These are phyloP conservation scores for Drosophila tropicalis DNA, from an alignment of 1,140 invertebrate genomes.

Conservation along the genomic window DNA sequence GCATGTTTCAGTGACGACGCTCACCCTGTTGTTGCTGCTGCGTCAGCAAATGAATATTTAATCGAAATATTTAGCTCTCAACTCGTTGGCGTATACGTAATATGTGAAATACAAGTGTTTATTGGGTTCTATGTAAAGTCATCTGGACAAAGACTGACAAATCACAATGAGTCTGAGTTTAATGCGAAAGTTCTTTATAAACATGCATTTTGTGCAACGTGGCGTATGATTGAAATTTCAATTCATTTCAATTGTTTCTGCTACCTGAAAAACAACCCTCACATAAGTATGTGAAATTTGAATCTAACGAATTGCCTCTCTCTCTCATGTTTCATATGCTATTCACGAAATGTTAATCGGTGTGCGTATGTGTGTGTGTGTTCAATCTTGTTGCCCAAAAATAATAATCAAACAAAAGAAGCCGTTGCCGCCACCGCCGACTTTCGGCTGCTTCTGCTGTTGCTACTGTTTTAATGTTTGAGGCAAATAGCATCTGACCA, in stretches of 20 bases:
- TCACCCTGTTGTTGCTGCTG: constrained; percentile 35
- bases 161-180: neutral
- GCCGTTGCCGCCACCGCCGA: constrained; percentile 23
- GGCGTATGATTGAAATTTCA: neutral
- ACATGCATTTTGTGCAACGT: neutral
- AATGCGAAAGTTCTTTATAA: neutral
- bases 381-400: constrained; percentile 53
- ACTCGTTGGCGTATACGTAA: constrained; percentile 45
- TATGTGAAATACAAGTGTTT: constrained; percentile 46
- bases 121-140: constrained; percentile 14
- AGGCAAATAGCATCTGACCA: constrained; percentile 18
- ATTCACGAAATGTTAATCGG: neutral
- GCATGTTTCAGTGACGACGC: constrained; percentile 51
- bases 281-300: neutral
- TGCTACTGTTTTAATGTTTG: constrained; percentile 6
- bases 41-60: constrained; percentile 80
- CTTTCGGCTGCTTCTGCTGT: neutral
- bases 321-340: neutral
- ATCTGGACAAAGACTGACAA: neutral
- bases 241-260: neutral
- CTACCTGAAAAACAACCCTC: neutral
- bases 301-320: neutral
- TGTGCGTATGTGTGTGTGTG: constrained; percentile 8
- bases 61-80: constrained; percentile 69
- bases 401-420: constrained; percentile 41